Evolutionary conservation across 2,888 invertebrate genomes (phyloP), one percentile per base, ranked within the genome.

Genomic region (Homarus gammarus): DNA sequence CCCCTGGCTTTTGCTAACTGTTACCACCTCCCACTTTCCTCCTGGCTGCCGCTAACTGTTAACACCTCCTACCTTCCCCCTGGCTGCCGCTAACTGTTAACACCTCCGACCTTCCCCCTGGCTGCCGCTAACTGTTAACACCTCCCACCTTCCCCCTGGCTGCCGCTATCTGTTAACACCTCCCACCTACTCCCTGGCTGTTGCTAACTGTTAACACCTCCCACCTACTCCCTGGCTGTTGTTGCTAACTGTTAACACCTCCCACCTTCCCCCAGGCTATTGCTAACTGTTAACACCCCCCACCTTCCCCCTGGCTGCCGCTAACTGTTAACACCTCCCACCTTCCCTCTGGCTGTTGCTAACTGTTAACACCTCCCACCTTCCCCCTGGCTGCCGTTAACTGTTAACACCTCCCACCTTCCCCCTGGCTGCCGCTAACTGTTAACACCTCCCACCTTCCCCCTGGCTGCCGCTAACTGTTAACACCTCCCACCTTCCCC

Each of bases 11-110:
- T 12, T 12, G 44, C 44, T 44, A 44, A 44, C 44, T 44, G 5
- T 44, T 44, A 44, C 44, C 44, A 12, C 44, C 44, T 12, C 27
- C 33, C 81, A 15, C 44, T 51, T 40, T n/a, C 75, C 8, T 0
- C 82, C 27, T 81, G 27, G n/a, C 33, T 70, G 15, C 33, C 31
- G 31, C 70, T 33, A 64, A 36, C 70, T 70, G 70, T 70, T 70
- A 36, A 27, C 70, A 84, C 83, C 40, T 68, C 33, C 31, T 81
- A 27, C n/a, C n/a, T n/a, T n/a, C n/a, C n/a, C n/a, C n/a, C n/a
- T 44, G 44, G 44, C 12, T 44, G 12, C 44, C 12, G 12, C 44
- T 44, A 44, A 44, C 5, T 44, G 44, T 44, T 44, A 44, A 18
- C 33, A 44, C 5, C 44, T 44, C 44, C 44, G n/a, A n/a, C n/a